Base-by-base conservation (phyloP, 2,797 vertebrate species). In the Steatocranus sp. region DNA sequence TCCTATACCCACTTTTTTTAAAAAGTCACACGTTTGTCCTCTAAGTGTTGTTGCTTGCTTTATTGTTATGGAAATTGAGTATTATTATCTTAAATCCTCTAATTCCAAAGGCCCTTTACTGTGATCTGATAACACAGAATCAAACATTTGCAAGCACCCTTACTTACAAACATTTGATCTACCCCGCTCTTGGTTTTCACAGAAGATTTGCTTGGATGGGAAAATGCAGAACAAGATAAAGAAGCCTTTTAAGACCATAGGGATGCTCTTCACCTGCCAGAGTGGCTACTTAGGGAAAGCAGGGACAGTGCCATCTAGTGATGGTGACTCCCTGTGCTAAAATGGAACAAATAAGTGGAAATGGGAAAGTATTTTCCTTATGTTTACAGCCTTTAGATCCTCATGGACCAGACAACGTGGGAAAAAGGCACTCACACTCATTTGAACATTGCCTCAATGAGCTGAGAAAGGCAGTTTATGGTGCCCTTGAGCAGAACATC, bases 271-370 rank as follows among this genome's bases (percentile, higher is more conserved):
- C 80, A 79, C 56, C 83, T 76, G 68, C 20, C 75, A 78, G 73
- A 48, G 43, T 25, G 27, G 48, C 51, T 56, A 58, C 41, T 83
- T 48, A 38, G 53, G 89, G 20, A 82, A 93, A 95, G 93, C 90
- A 90, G 80, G 83, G 94, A 94, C 93, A 95, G 91, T 94, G 95
- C 92, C 93, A 94, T 95, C 94, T 95, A 94, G 94, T 94, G 94
- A 85, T 56, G 3, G 15, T 56, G 14, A 77, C 36, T 58, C 17
- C n/a, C 25, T 32, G 25, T n/a, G 78, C 58, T 18, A 20, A 41
- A 56, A 76, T n/a, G 32, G 48, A 38, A 66, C 9, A 20, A 51
- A 78, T 73, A 27, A 78, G 49, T 46, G 7, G 6, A 63, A 25
- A 70, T 6, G 15, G 7, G 6, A 43, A 85, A 68, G 6, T 18